Evolutionary conservation across 1,140 invertebrate genomes (phyloP).

Genomic region (Sinella curviseta): DNA sequence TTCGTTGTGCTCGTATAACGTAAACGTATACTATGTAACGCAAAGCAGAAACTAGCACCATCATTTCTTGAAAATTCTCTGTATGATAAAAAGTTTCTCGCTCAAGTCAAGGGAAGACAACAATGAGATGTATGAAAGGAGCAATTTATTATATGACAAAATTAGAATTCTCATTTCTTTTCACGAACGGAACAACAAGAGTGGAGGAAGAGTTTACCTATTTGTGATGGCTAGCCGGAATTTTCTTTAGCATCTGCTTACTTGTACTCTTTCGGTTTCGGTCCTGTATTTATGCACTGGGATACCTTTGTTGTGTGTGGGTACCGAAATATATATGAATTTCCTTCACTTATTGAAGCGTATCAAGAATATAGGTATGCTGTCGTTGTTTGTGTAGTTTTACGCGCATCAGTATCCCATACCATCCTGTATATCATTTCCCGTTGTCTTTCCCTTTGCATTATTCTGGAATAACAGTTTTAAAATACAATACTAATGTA

Average conservation of each 20-base stretch:
- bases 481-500: neutral
- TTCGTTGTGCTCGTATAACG: neutral
- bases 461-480: neutral
- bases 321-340: too few relatives aligned
- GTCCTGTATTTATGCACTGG: neutral
- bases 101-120: conserved; percentile 6
- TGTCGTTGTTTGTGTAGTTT: too few relatives aligned
- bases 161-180: neutral
- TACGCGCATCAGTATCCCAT: too few relatives aligned
- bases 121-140: neutral
- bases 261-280: too few relatives aligned
- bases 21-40: neutral
- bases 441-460: too few relatives aligned
- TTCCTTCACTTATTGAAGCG: too few relatives aligned
- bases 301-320: too few relatives aligned
- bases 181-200: neutral
- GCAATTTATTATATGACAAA: neutral
- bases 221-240: too few relatives aligned
- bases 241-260: too few relatives aligned
- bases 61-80: neutral
- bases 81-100: neutral
- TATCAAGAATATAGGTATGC: too few relatives aligned
- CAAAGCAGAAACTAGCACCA: neutral
- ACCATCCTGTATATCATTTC: too few relatives aligned
- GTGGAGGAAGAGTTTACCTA: neutral